Percentiles rank a stretch among this genome's conserved stretches.
Conservation (phyloP, 2,113 vertebrate genomes). For the Natator depressus region DNA sequence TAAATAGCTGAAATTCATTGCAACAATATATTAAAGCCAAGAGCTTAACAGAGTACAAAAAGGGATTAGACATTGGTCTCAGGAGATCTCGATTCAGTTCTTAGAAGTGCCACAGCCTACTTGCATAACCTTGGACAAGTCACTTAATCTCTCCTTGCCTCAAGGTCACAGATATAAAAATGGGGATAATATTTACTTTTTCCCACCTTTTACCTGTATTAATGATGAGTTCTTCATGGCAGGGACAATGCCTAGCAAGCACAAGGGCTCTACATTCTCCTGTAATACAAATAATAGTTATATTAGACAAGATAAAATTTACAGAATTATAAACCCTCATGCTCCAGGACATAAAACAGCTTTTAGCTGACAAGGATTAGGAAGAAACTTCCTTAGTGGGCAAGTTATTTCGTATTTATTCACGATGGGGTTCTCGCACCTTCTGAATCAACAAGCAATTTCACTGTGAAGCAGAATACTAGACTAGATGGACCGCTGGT, state of each 20-base stretch:
- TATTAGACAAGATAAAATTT: background rate
- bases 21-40: background rate
- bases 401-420: background rate
- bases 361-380: background rate
- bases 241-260: background rate
- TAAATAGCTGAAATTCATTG: background rate
- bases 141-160: background rate
- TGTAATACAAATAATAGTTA: background rate
- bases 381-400: background rate
- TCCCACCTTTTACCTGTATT: background rate
- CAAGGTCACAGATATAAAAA: background rate
- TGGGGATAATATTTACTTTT: background rate
- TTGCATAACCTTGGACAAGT: background rate
- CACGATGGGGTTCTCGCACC: background rate
- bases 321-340: background rate
- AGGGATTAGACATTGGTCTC: background rate
- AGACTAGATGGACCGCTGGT: background rate
- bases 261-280: accelerated
- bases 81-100: background rate
- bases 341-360: background rate
- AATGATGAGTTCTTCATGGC: background rate
- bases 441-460: background rate
- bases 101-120: background rate
- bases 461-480: background rate
- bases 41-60: background rate